Evolutionary conservation across 1,140 invertebrate species (phyloP).

Genomic region (Cyclargus thomasi): DNA sequence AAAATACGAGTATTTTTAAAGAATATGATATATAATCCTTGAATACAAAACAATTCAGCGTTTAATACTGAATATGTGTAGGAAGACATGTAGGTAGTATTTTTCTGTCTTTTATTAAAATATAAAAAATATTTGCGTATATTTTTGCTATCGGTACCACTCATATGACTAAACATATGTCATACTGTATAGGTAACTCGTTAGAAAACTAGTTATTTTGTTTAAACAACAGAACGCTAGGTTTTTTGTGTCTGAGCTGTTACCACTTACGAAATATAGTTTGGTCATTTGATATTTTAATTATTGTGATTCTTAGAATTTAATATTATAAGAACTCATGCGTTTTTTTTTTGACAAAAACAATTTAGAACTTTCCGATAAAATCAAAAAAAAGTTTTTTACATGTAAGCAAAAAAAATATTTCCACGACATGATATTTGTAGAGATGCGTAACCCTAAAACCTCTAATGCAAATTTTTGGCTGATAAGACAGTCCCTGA

Average conservation of each 20-base stretch:
- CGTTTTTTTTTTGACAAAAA: too few species aligned
- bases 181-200: background rate
- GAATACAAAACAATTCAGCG: too few species aligned
- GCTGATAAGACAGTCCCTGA: slow-evolving; percentile 6
- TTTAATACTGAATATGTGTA: too few species aligned
- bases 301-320: too few species aligned
- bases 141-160: background rate
- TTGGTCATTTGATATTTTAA: background rate
- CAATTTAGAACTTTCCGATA: background rate
- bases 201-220: slow-evolving; percentile 7
- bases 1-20: too few species aligned
- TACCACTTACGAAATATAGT: background rate
- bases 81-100: too few species aligned
- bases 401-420: background rate
- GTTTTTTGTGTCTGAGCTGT: background rate
- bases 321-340: too few species aligned
- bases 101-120: too few species aligned
- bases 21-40: too few species aligned
- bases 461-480: background rate
- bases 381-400: background rate
- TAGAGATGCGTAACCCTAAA: background rate
- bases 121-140: background rate
- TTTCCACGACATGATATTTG: background rate
- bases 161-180: background rate
- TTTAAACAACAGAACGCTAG: slow-evolving; percentile 6